These are phyloP conservation scores for Neodiprion lecontei DNA, from an alignment of 1,140 invertebrate genomes.

Conservation along the genomic window DNA sequence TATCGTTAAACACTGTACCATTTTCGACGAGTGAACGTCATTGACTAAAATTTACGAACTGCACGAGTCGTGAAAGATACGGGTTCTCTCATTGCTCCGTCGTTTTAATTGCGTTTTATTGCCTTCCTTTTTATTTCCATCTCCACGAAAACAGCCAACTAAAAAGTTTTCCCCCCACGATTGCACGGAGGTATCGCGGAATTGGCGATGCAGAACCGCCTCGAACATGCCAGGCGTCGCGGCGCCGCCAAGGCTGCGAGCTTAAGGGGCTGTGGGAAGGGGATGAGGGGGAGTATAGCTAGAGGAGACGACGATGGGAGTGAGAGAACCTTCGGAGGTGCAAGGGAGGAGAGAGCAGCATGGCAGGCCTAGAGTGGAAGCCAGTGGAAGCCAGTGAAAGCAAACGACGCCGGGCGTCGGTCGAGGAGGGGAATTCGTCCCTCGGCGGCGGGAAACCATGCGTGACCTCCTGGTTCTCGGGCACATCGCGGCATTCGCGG, in stretches of 20 bases:
- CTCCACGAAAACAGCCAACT: too few relatives aligned
- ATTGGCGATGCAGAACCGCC: neutral
- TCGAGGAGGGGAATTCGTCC: conserved; percentile 6
- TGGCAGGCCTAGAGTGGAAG: neutral
- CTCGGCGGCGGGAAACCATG: conserved; percentile 4
- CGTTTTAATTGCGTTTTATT: too few relatives aligned
- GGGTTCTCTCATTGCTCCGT: too few relatives aligned
- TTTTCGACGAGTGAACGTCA: too few relatives aligned
- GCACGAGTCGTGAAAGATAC: too few relatives aligned
- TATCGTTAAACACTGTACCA: too few relatives aligned
- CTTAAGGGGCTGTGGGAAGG: neutral
- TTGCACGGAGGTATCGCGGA: neutral
- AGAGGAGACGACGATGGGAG: too few relatives aligned
- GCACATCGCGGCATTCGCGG: neutral
- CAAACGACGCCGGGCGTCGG: conserved; percentile 3
- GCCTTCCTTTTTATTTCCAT: too few relatives aligned
- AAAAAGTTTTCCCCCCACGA: too few relatives aligned
- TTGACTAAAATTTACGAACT: too few relatives aligned
- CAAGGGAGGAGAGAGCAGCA: too few relatives aligned
- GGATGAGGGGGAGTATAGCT: neutral
- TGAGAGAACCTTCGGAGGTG: too few relatives aligned
- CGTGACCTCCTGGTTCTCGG: conserved; percentile 6
- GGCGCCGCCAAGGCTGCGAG: neutral
- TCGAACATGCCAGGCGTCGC: conserved; percentile 6
- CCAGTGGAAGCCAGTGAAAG: conserved; percentile 5